Evolutionary conservation across 2,888 invertebrate genomes (phyloP).

Genomic region (Embidobia sp.): DNA sequence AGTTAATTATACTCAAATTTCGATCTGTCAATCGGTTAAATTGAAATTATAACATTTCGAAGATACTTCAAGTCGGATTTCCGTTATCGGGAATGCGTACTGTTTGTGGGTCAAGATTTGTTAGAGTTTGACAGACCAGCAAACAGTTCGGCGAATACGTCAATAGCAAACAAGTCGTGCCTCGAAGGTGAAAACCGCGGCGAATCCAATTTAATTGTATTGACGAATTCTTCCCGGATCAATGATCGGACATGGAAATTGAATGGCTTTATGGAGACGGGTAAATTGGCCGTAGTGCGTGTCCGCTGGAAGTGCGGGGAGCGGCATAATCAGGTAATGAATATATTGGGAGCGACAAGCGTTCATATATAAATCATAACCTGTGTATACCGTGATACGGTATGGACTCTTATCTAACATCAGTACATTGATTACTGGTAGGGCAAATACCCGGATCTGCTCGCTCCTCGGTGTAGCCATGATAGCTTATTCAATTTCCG

Average conservation of each 20-base stretch:
- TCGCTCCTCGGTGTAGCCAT: slow-evolving; percentile 70
- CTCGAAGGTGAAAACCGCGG: too few relatives aligned
- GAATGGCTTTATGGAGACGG: slow-evolving; percentile 32
- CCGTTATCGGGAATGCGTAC: too few relatives aligned
- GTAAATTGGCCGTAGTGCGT: slow-evolving; percentile 43
- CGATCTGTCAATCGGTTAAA: too few relatives aligned
- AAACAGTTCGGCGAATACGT: too few relatives aligned
- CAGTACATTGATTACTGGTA: slow-evolving; percentile 79
- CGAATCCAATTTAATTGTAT: neutral
- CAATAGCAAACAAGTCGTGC: too few relatives aligned
- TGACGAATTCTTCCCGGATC: slow-evolving; percentile 13
- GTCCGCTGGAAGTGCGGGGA: slow-evolving; percentile 26
- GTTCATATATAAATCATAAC: slow-evolving; percentile 76
- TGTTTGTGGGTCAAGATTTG: too few relatives aligned
- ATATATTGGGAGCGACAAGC: slow-evolving; percentile 75
- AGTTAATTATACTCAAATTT: too few relatives aligned
- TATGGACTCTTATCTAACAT: slow-evolving; percentile 78
- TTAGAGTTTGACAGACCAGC: too few relatives aligned
- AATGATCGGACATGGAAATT: slow-evolving; percentile 18
- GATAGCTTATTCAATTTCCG: slow-evolving; percentile 81
- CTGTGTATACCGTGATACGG: slow-evolving; percentile 70
- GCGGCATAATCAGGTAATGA: slow-evolving; percentile 77
- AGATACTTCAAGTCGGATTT: too few relatives aligned
- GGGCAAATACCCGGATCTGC: slow-evolving; percentile 77
- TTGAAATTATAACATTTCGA: too few relatives aligned